phyloP scores from a whole-genome alignment of 2,797 vertebrate species.

The Ambastaia sidthimunki region DNA sequence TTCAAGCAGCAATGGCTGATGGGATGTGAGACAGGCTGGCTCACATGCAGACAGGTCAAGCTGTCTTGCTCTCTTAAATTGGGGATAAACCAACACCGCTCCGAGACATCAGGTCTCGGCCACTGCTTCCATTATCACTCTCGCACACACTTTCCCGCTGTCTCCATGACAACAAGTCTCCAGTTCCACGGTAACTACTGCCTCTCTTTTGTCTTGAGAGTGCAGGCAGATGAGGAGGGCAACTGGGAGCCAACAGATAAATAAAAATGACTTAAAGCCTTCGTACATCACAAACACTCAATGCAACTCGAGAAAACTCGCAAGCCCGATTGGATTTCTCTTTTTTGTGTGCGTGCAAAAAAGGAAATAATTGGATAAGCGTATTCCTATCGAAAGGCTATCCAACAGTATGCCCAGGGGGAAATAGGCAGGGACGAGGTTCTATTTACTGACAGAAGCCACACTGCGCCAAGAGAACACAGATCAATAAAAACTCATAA shows the following conservation, averaged over 20 bases:
- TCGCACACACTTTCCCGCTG: constrained; percentile 71
- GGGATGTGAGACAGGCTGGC: constrained; percentile 11
- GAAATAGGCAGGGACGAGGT: constrained; percentile 46
- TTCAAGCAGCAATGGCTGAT: not conserved
- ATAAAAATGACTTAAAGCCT: constrained; percentile 65
- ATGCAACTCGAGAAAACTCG: constrained; percentile 56
- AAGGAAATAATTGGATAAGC: constrained; percentile 59
- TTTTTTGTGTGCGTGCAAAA: constrained; percentile 10
- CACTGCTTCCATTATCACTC: constrained; percentile 68
- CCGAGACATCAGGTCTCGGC: constrained; percentile 63
- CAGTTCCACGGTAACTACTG: constrained; percentile 74
- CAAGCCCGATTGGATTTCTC: constrained; percentile 36
- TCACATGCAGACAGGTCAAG: constrained; percentile 37
- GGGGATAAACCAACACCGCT: constrained; percentile 62
- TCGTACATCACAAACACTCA: constrained; percentile 29
- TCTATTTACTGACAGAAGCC: constrained; percentile 55
- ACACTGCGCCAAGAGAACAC: constrained; percentile 60
- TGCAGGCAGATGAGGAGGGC: constrained; percentile 72
- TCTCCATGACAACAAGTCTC: constrained; percentile 84
- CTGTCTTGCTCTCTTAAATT: constrained; percentile 46
- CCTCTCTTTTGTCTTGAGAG: constrained; percentile 79
- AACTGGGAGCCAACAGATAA: constrained; percentile 74
- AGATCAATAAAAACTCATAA: constrained; percentile 63
- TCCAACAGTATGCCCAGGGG: not conserved
- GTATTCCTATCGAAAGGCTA: constrained; percentile 13